Evolutionary conservation across 2,797 vertebrate genomes (phyloP), one percentile per base, ranked within the genome.

Genomic region (Odontamblyopus rebecca): DNA sequence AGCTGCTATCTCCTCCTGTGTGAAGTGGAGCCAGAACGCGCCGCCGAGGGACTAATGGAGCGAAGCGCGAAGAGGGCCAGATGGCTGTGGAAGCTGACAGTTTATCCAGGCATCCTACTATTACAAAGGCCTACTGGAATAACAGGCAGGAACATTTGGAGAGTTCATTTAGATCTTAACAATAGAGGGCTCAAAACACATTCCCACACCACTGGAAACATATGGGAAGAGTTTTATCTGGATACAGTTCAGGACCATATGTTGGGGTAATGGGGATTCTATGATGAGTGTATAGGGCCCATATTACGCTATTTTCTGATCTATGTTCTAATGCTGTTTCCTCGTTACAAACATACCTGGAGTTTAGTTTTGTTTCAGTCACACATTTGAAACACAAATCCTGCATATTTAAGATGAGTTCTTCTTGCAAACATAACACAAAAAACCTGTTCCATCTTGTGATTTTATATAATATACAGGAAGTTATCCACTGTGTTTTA

Each of bases 11-110:
- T 93, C 57, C 76, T 84, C 73, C 85, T 72, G 85, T 92, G 75
- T 94, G 93, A 93, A 88, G 91, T 80, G 81, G 75, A 73, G 91
- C 93, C 93, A 95, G 91, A 91, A 92, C 91, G 87, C 90, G 90
- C 85, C 89, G 85, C 85, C 89, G 84, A 79, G 83, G 78, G 87
- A 86, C 86, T 92, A 93, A 94, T 92, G 88, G 87, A 77, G 89
- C 89, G 89, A 88, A 88, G 74, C 65, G 23, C 79, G 86, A 90
- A 90, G 70, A 48, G 74, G 83, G 84, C 91, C 89, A 89, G 89
- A 90, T 88, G 86, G 87, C 88, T 81, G 80, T 62, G 60, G 78
- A 86, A 84, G 79, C 80, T 87, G 82, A 91, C 83, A 89, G 86
- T 91, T 92, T 92, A 88, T 89, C 83, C 88, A 91, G 85, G 85